Conservation (phyloP, 1,140 invertebrate species). For the Drosophila watanabei region DNA sequence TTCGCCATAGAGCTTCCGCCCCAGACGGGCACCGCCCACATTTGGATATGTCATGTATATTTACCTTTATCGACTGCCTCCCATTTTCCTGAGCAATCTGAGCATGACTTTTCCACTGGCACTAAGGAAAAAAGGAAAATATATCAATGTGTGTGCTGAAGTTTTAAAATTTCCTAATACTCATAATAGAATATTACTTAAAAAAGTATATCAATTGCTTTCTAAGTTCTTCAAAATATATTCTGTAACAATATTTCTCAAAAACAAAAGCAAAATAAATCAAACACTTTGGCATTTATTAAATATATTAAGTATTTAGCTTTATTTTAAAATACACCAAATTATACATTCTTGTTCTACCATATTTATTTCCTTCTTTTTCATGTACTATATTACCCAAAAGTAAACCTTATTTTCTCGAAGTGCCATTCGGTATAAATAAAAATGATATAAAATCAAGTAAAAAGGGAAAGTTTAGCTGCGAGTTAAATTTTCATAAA, state of each 20-base stretch:
- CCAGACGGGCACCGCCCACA: slow-evolving; percentile 20
- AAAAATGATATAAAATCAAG: slow-evolving; percentile 2
- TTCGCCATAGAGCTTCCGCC: slow-evolving; percentile 26
- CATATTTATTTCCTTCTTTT: background rate
- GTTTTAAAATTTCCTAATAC: background rate
- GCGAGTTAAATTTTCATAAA: slow-evolving; percentile 76
- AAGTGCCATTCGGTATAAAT: background rate
- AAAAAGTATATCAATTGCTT: too few species aligned
- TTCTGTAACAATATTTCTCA: too few species aligned
- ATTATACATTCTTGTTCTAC: too few species aligned
- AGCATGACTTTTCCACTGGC: background rate
- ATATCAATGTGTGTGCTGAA: fast-evolving
- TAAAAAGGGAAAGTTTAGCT: slow-evolving; percentile 54
- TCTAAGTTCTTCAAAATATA: too few species aligned
- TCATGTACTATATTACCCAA: background rate
- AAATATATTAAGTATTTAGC: too few species aligned
- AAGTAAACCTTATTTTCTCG: background rate
- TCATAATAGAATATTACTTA: background rate
- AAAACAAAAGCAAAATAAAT: too few species aligned
- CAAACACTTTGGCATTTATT: too few species aligned
- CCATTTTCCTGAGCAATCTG: slow-evolving; percentile 7
- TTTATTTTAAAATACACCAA: too few species aligned
- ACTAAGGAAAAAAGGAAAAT: background rate
- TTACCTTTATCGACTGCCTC: slow-evolving; percentile 57
- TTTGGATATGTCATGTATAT: slow-evolving; percentile 56